Conservation (phyloP, 2,113 vertebrate genomes). For the Rafetus swinhoei region DNA sequence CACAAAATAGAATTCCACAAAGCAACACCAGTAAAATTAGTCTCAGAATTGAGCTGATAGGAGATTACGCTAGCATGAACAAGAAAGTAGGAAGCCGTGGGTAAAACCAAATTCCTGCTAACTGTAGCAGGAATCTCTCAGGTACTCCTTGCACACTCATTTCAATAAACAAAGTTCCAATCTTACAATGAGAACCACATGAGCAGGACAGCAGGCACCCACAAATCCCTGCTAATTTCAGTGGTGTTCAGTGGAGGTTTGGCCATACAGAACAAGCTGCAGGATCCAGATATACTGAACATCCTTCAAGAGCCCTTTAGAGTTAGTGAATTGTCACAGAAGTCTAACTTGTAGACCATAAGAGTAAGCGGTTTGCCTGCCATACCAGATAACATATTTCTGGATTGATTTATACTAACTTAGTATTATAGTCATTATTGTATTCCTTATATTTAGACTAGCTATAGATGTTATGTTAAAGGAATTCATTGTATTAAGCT, state of each 20-base stretch:
- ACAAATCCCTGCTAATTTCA: background rate
- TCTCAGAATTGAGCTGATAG: constrained; percentile 8
- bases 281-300: background rate
- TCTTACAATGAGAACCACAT: background rate
- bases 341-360: background rate
- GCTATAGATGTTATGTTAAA: no score
- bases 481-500: no score
- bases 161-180: background rate
- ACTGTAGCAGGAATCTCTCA: background rate
- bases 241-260: fast-evolving
- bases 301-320: background rate
- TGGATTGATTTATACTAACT: no score
- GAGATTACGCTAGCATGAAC: background rate
- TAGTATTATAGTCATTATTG: no score
- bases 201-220: background rate
- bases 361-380: no score
- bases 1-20: background rate
- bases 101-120: background rate
- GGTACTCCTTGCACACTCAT: background rate
- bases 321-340: background rate
- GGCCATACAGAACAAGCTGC: background rate
- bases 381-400: no score
- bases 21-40: background rate
- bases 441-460: no score
- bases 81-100: background rate